Evolutionary conservation across 2,797 vertebrate genomes (phyloP).

Genomic region (Danio albolineatus): DNA sequence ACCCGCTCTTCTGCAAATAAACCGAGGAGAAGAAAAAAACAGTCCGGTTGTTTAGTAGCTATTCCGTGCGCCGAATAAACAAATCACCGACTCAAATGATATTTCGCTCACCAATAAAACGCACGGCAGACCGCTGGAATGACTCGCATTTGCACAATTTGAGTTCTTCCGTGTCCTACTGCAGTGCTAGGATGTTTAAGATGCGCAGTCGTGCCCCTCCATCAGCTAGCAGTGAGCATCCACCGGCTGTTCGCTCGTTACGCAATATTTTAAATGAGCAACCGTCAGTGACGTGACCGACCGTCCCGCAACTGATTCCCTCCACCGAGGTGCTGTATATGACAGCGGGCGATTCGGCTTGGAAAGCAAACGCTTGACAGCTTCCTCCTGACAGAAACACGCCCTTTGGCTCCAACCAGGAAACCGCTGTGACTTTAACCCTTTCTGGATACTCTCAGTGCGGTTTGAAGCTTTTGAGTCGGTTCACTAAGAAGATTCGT

Average conservation of each 20-base stretch:
- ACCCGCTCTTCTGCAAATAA: background rate
- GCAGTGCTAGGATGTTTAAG: constrained; percentile 29
- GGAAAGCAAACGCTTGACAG: background rate
- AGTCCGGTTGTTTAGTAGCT: background rate
- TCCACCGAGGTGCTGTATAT: background rate
- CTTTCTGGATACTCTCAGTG: background rate
- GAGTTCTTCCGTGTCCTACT: constrained; percentile 17
- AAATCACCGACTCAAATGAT: background rate
- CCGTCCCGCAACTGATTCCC: constrained; percentile 18
- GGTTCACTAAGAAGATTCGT: background rate
- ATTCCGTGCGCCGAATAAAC: constrained; percentile 1
- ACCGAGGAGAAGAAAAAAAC: background rate
- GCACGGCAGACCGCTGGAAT: background rate
- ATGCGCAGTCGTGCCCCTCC: constrained; percentile 22
- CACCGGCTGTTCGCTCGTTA: constrained; percentile 2
- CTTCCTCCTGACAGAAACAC: constrained; percentile 27
- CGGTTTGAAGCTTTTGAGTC: background rate
- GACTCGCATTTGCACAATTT: background rate
- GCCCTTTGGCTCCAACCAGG: constrained; percentile 36
- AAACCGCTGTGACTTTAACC: constrained; percentile 24
- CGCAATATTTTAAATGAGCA: constrained; percentile 30
- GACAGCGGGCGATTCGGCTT: background rate
- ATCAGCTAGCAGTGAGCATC: constrained; percentile 25
- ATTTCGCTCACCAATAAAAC: background rate
- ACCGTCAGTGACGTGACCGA: background rate